phyloP scores from a whole-genome alignment of 2,113 vertebrate species.

The Rana temporaria region DNA sequence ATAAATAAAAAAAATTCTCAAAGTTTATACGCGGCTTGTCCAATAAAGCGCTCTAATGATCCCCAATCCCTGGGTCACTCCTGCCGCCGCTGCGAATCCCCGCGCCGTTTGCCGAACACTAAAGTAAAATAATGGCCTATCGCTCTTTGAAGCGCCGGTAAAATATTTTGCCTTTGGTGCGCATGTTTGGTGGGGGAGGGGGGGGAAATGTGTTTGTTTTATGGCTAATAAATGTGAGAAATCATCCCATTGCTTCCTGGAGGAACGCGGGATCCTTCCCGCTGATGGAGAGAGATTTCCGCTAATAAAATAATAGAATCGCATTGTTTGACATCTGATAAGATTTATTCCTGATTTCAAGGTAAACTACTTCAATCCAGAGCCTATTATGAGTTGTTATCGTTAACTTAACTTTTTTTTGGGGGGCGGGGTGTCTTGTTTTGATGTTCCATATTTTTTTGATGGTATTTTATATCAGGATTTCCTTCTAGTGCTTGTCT shows the following conservation, averaged over 20 bases:
- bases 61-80: slow-evolving; percentile 15
- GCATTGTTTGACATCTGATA: neutral
- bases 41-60: slow-evolving; percentile 21
- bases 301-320: slow-evolving; percentile 40
- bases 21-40: slow-evolving; percentile 5
- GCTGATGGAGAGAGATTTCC: slow-evolving; percentile 42
- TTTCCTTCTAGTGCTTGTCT: too few relatives aligned
- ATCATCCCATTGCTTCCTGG: slow-evolving; percentile 15
- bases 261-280: slow-evolving; percentile 23
- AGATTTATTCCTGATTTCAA: slow-evolving; percentile 4
- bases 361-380: too few relatives aligned
- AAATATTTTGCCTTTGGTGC: slow-evolving; percentile 15
- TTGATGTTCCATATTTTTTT: too few relatives aligned
- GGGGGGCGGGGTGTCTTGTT: too few relatives aligned
- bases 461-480: too few relatives aligned
- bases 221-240: slow-evolving; percentile 37
- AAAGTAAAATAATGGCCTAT: slow-evolving; percentile 47
- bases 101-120: slow-evolving; percentile 9
- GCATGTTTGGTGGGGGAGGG: too few relatives aligned
- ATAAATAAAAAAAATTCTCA: neutral
- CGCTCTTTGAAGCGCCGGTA: slow-evolving; percentile 18
- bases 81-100: slow-evolving; percentile 5
- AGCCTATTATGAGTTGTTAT: too few relatives aligned
- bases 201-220: slow-evolving; percentile 26
- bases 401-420: too few relatives aligned